These are phyloP conservation scores for Zoanthus solanderi DNA, from an alignment of 92 coral and sea anemone species.

Conservation along the genomic window DNA sequence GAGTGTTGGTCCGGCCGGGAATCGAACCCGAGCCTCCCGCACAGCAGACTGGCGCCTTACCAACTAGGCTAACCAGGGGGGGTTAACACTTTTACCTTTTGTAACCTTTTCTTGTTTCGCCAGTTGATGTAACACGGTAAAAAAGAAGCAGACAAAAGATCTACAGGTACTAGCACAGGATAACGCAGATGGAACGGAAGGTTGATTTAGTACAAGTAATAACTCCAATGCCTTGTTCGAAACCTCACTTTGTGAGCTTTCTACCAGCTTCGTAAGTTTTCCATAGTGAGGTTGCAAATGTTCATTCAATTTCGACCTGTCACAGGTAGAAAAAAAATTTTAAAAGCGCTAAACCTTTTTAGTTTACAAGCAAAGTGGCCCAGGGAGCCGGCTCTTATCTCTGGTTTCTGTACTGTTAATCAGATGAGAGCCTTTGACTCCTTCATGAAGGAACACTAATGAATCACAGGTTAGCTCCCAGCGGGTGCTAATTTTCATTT, in stretches of 20 bases:
- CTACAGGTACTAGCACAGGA: constrained; percentile 40
- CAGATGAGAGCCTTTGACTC: too few species aligned
- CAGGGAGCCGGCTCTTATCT: background rate
- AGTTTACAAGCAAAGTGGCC: background rate
- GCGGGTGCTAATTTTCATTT: too few species aligned
- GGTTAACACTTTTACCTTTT: constrained; percentile 2
- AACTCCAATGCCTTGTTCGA: constrained; percentile 25
- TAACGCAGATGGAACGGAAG: constrained; percentile 20
- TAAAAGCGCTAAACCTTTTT: background rate
- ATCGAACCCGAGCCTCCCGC: too few species aligned
- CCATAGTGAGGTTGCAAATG: constrained; percentile 15
- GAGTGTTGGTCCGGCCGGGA: too few species aligned
- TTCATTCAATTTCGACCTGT: constrained; percentile 35
- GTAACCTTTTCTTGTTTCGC: constrained; percentile 10
- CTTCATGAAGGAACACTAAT: too few species aligned
- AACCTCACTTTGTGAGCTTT: constrained; percentile 14
- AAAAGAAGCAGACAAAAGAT: constrained; percentile 28
- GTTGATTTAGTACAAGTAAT: constrained; percentile 16
- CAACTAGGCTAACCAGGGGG: too few species aligned
- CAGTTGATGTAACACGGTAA: constrained; percentile 29
- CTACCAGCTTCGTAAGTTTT: constrained; percentile 24
- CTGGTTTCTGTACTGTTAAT: too few species aligned
- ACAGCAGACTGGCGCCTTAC: too few species aligned
- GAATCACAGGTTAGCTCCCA: too few species aligned
- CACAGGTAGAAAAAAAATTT: background rate